Conservation (phyloP, 2,113 vertebrate genomes). For the Myrmophylax atrothorax region DNA sequence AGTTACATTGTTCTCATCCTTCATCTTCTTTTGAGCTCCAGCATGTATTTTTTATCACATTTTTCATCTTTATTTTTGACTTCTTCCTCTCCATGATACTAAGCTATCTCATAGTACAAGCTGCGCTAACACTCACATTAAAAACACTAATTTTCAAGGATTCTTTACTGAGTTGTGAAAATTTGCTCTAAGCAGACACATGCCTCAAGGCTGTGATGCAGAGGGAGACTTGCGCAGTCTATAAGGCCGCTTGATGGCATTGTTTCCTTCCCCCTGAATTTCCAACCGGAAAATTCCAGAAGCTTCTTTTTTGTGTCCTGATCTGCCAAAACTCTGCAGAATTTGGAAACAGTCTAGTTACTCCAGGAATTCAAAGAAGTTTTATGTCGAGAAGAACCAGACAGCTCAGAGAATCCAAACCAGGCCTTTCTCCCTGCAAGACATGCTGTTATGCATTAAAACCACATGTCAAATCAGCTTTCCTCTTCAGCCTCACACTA, state of each 20-base stretch:
- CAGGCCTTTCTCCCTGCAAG: background rate
- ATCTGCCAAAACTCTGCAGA: background rate
- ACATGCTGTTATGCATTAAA: background rate
- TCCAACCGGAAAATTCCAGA: background rate
- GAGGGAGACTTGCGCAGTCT: background rate
- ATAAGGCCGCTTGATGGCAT: background rate
- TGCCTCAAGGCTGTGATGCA: background rate
- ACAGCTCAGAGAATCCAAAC: background rate
- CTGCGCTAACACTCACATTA: background rate
- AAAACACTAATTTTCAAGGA: background rate
- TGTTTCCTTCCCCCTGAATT: background rate
- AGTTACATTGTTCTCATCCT: background rate
- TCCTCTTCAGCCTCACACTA: fast-evolving
- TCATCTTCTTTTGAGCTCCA: background rate
- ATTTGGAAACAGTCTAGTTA: background rate
- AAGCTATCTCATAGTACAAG: background rate
- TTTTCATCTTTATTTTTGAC: slow-evolving; percentile 17
- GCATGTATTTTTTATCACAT: slow-evolving; percentile 22
- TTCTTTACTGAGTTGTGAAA: slow-evolving; percentile 11
- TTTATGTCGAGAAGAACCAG: background rate
- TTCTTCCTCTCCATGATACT: background rate
- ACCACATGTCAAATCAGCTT: background rate
- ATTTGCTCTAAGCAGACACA: background rate
- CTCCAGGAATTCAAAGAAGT: background rate
- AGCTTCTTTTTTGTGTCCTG: background rate